Conservation (phyloP, 2,888 invertebrate species). For the Drosophila paramelanica region DNA sequence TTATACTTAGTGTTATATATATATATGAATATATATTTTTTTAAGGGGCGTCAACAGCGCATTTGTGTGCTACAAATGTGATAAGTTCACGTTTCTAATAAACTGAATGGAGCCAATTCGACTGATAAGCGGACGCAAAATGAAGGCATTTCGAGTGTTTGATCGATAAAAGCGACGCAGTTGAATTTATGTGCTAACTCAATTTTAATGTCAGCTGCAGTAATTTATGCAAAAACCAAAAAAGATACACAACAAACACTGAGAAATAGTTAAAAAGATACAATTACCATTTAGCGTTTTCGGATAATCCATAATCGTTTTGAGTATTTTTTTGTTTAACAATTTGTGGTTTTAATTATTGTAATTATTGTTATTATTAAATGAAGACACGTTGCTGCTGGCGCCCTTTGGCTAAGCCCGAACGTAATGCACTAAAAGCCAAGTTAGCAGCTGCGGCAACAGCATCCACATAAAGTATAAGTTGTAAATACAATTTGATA, state of each 20-base stretch:
- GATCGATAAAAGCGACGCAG: constrained; percentile 68
- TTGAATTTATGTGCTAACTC: constrained; percentile 40
- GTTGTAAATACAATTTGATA: constrained; percentile 10
- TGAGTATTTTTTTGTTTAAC: constrained; percentile 3
- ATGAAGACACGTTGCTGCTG: constrained; percentile 10
- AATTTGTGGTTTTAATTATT: constrained; percentile 4
- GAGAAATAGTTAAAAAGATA: background rate
- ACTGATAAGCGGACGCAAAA: constrained; percentile 44
- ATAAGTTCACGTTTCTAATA: constrained; percentile 19
- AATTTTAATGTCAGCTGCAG: constrained; percentile 41
- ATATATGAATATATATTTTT: constrained; percentile 2
- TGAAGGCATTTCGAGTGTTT: constrained; percentile 57
- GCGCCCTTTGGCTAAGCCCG: constrained; percentile 32
- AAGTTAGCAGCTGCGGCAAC: constrained; percentile 44
- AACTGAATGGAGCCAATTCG: background rate
- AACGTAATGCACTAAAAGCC: constrained; percentile 58
- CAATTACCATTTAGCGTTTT: constrained; percentile 80
- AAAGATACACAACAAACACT: constrained; percentile 3
- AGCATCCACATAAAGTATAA: constrained; percentile 47
- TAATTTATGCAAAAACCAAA: constrained; percentile 43
- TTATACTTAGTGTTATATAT: background rate
- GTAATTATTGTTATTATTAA: background rate
- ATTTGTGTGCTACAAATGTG: constrained; percentile 10
- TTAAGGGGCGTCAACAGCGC: constrained; percentile 48
- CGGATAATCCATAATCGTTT: constrained; percentile 78